Conservation (phyloP, 1,140 invertebrate species). For the Lithobius niger region DNA sequence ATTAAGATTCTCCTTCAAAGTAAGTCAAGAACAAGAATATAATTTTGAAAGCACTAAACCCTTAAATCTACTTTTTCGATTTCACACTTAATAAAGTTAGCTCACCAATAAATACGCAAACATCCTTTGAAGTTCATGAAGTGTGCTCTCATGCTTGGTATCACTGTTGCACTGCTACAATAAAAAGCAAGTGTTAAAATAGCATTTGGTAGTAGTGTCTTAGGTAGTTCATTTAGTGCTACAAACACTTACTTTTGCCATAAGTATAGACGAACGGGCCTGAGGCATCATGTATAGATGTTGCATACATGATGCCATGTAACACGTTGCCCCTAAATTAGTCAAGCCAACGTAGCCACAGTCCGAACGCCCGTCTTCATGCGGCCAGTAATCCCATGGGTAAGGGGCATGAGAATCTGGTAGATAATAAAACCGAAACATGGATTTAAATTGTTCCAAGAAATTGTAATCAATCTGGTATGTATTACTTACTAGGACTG, state of each 20-base stretch:
- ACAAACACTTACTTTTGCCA: slow-evolving; percentile 33
- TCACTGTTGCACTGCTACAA: slow-evolving; percentile 41
- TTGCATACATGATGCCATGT: slow-evolving; percentile 94
- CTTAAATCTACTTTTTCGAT: too few species aligned
- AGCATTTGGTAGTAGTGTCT: too few species aligned
- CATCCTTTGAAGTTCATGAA: slow-evolving; percentile 82
- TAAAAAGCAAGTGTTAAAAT: too few species aligned
- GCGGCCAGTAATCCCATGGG: slow-evolving; percentile 94
- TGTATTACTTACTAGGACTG: slow-evolving; percentile 46
- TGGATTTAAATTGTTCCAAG: too few species aligned
- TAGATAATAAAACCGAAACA: too few species aligned
- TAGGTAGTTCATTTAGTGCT: too few species aligned
- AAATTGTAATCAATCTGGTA: too few species aligned
- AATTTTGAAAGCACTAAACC: too few species aligned
- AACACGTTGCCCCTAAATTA: slow-evolving; percentile 89
- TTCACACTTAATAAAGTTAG: too few species aligned
- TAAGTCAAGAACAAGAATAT: too few species aligned
- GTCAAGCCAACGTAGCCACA: slow-evolving; percentile 89
- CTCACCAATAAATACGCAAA: slow-evolving; percentile 77
- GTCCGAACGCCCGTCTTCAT: slow-evolving; percentile 81
- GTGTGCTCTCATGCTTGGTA: slow-evolving; percentile 62
- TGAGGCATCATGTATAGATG: slow-evolving; percentile 94
- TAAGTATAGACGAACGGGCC: slow-evolving; percentile 64
- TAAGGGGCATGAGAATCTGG: slow-evolving; percentile 64
- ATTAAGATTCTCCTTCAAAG: too few species aligned